A percentile compares a stretch with the other conserved stretches of the same genome.
Conservation (phyloP, 2,797 vertebrate species). For the Calcarius lapponicus region DNA sequence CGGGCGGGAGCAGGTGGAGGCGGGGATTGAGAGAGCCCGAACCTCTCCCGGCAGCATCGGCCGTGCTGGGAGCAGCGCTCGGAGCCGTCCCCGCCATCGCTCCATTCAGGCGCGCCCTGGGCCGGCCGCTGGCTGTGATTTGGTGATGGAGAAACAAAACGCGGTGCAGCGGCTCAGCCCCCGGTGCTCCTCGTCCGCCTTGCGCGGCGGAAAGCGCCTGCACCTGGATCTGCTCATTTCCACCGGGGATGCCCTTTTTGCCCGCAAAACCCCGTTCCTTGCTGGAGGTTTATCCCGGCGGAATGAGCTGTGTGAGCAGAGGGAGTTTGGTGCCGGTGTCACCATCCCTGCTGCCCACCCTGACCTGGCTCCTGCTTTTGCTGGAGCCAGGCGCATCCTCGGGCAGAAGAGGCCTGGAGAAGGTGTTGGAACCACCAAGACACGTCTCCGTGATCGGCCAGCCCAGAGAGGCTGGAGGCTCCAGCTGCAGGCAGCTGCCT, state of each 20-base stretch:
- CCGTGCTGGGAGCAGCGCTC: background rate
- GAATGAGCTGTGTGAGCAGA: background rate
- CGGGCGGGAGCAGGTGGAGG: background rate
- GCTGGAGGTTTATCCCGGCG: background rate
- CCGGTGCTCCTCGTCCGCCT: background rate
- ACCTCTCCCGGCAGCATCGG: background rate
- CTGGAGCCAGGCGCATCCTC: background rate
- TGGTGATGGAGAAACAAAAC: background rate
- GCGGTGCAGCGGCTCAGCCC: background rate
- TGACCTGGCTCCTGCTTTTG: background rate
- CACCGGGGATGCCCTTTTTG: background rate
- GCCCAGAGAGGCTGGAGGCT: background rate
- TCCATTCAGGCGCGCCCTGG: accelerated
- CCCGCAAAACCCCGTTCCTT: background rate
- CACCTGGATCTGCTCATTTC: accelerated
- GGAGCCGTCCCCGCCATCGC: background rate
- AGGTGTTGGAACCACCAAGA: background rate
- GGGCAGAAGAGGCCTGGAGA: background rate
- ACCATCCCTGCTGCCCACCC: background rate
- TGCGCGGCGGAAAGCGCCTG: background rate
- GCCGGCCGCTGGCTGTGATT: background rate
- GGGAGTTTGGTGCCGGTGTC: background rate
- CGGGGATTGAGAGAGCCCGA: background rate
- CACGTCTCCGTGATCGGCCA: background rate
- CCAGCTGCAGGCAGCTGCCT: background rate